Percentiles rank a stretch among this genome's conserved stretches.
Conservation (phyloP, 2,113 vertebrate genomes). For the Fulica atra region DNA sequence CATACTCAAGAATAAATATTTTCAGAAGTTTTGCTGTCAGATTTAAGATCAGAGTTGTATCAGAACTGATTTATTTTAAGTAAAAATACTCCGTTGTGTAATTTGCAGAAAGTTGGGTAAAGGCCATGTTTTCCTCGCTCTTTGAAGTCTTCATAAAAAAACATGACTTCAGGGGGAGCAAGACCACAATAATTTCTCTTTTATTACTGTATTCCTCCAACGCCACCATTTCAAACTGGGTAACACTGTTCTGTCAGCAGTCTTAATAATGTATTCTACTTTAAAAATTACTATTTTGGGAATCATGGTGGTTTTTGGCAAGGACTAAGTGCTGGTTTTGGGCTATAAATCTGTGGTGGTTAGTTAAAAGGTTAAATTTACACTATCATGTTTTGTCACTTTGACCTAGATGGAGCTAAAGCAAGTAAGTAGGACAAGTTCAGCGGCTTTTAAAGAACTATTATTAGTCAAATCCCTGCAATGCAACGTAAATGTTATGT, state of each 20-base stretch:
- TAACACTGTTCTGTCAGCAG: conserved; percentile 13
- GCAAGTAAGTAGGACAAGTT: background rate
- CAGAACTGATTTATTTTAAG: conserved; percentile 24
- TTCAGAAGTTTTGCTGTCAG: background rate
- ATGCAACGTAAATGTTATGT: background rate
- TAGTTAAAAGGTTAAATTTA: conserved; percentile 36
- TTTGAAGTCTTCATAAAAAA: conserved; percentile 25
- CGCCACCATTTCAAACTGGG: background rate
- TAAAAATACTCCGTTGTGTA: background rate
- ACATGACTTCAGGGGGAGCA: background rate
- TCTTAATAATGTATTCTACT: background rate
- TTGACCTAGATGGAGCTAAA: conserved; percentile 3
- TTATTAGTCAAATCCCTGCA: background rate
- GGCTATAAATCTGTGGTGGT: background rate
- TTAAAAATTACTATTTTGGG: background rate
- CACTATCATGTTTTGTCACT: background rate
- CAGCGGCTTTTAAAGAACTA: background rate
- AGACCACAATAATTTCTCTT: conserved; percentile 1
- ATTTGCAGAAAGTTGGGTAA: conserved; percentile 1
- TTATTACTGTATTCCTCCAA: conserved; percentile 7
- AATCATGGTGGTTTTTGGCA: background rate
- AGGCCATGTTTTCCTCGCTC: background rate
- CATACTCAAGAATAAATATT: background rate
- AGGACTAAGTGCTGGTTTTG: background rate
- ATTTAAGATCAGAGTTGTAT: background rate